Conservation (phyloP, 2,113 vertebrate species). For the Piprites chloris region DNA sequence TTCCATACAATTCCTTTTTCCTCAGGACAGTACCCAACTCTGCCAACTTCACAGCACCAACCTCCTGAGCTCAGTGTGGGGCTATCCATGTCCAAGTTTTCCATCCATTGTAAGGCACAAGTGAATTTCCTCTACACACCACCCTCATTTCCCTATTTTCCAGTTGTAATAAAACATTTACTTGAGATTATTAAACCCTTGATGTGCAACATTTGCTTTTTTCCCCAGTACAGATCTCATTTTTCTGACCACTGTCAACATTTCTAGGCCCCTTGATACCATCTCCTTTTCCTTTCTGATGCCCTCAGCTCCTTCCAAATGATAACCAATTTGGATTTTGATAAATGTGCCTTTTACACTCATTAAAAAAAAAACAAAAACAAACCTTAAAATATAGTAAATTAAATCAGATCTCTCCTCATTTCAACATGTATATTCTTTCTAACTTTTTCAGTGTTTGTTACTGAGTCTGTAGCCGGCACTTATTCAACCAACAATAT, state of each 20-base stretch:
- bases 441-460: background rate
- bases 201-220: background rate
- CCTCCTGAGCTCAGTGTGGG: fast-evolving
- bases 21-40: background rate
- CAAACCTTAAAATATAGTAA: background rate
- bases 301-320: background rate
- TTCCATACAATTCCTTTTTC: background rate
- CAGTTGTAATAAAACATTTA: background rate
- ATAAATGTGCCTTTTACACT: background rate
- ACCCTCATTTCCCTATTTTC: background rate
- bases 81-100: background rate
- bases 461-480: background rate
- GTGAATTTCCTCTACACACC: background rate
- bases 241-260: background rate
- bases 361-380: no score
- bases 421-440: background rate
- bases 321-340: background rate
- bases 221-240: background rate
- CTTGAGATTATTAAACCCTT: background rate
- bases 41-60: background rate
- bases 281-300: background rate
- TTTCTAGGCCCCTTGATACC: background rate
- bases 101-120: fast-evolving
- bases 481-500: background rate
- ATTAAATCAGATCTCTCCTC: background rate